Evolutionary conservation across 2,888 invertebrate genomes (phyloP).

Genomic region (Apotomis capreana): DNA sequence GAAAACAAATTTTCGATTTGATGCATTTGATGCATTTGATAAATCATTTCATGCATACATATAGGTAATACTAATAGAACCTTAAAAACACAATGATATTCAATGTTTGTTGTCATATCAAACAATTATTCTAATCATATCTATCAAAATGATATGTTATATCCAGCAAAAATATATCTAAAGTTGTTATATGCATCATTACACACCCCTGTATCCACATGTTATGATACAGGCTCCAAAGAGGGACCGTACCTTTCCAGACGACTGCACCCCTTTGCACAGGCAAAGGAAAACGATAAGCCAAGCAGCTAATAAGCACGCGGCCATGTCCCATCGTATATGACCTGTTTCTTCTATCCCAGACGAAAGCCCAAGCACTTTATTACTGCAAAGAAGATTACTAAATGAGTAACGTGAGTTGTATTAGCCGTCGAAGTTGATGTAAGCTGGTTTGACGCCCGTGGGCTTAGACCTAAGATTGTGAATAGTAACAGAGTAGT

Average conservation of each 20-base stretch:
- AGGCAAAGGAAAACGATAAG: conserved; percentile 89
- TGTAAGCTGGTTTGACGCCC: conserved; percentile 2
- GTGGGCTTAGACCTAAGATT: not conserved
- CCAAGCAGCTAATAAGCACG: conserved; percentile 91
- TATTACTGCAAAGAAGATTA: conserved; percentile 72
- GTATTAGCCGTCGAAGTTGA: not conserved
- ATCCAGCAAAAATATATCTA: too few species aligned
- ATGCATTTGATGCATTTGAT: too few species aligned
- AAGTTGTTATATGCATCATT: too few species aligned
- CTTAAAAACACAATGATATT: too few species aligned
- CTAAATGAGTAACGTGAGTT: conserved; percentile 16
- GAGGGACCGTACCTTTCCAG: conserved; percentile 85
- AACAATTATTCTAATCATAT: too few species aligned
- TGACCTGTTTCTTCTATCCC: conserved; percentile 89
- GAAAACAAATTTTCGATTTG: too few species aligned
- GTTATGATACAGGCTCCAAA: not conserved
- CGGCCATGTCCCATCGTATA: conserved; percentile 87
- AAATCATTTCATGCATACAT: too few species aligned
- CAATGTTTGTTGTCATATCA: too few species aligned
- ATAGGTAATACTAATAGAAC: too few species aligned
- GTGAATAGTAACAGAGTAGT: too few species aligned
- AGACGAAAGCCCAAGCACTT: conserved; percentile 87
- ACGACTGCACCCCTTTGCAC: conserved; percentile 91
- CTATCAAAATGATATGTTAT: too few species aligned
- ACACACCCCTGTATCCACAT: not conserved